Evolutionary conservation across 1,140 invertebrate species (phyloP), one percentile per base, ranked within the genome.

Genomic region (Pachypeltis micranthus): DNA sequence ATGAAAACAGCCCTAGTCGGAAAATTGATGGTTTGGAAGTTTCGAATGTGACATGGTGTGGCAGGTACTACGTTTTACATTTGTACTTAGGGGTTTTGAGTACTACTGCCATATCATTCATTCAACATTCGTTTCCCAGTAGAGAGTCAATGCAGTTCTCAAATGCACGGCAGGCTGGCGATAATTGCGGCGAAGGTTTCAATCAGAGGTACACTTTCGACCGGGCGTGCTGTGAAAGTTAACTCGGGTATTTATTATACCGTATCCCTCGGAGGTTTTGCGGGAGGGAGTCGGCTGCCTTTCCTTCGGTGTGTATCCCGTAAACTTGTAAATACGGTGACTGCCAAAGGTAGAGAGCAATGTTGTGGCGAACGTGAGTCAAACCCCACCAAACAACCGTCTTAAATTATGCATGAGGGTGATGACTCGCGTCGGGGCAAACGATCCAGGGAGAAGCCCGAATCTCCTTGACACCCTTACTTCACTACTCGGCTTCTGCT

Each of bases 381-480:
- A 51, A 51, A 51, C 47, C 47, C 47, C 47, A 14, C 47, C 47
- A 51, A 51, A 51, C 47, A 16, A 51, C 47, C 47, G 47, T 51
- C 47, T 51, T 51, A 51, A 51, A 51, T 51, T 51, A 51, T 51
- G 47, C 47, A 51, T 51, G 47, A 51, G 47, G 47, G 47, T 51
- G 47, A 51, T 51, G 47, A 51, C 47, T 51, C 12, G 47, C 47
- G 23, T 51, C 47, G 47, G 4, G 19, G 47, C 10, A 51, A 51
- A 10, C n/a, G 7, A 21, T 10, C 19, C 47, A 3, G 47, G 4
- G 4, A 4, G 47, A 21, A 21, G 47, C 47, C 12, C 47, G 47
- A 51, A 51, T 51, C 7, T 21, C 12, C 19, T 21, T 51, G 4
- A 10, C 3, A 4, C 47, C 47, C 34, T 39, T 39, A 39, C 34